Evolutionary conservation across 2,888 invertebrate species (phyloP), one percentile per base, ranked within the genome.

Genomic region (Drosophila lutescens): DNA sequence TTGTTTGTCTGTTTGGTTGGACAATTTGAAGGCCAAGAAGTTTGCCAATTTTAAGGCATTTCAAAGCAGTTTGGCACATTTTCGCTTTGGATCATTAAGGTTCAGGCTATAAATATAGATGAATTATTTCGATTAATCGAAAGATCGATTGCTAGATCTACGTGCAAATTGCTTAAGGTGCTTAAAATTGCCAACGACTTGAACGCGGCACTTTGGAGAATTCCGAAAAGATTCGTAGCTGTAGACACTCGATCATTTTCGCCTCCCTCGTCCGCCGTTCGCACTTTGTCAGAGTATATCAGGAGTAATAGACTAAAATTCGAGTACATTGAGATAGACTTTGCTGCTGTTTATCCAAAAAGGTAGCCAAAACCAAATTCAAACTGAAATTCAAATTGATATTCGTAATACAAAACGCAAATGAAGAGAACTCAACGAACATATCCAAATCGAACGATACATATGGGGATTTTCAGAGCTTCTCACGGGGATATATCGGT

Each of bases 221-320:
- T 78, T 23, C 41, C 43, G 46, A 57, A 71, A 58, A 61, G 60
- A 56, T 68, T 15, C 26, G 34, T 15, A 12, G 32, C 41, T 3
- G n/a, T 10, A 10, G 13, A 15, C 15, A 32, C 10, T 15, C 30
- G 40, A 34, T 58, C 58, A 46, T 30, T 57, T 30, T 46, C 17
- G 40, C 6, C 26, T 43, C 40, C 66, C 43, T 41, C n/a, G 38
- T 13, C 56, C 43, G 56, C 70, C 71, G 76, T 78, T 79, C 82
- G 90, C 88, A 90, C 90, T 85, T 79, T 90, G 90, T 91, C 90
- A 90, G 86, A 90, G 90, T 90, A 90, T 90, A 90, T 90, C 91
- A 90, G 88, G 90, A 90, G 90, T 78, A 90, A 90, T 90, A 90
- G 90, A 90, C 90, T 90, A 90, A 90, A 90, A 90, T 90, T 90